phyloP scores from a whole-genome alignment of 2,888 invertebrate species.

The Crioceris asparagi region DNA sequence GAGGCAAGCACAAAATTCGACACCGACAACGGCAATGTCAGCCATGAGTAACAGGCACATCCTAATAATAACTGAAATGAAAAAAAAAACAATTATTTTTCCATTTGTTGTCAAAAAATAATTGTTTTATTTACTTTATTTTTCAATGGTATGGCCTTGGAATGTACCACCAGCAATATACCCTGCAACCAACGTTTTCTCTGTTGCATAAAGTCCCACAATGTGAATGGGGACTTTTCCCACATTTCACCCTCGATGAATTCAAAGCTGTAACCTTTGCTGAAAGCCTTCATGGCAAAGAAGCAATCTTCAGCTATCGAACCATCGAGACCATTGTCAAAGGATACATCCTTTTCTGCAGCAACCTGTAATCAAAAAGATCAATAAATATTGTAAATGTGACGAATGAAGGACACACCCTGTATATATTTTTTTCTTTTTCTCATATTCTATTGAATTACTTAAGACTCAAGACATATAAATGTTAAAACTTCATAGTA shows the following conservation, averaged over 20 bases:
- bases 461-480: too few species aligned
- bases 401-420: too few species aligned
- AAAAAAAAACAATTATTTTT: too few species aligned
- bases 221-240: slow-evolving; percentile 93
- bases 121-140: too few species aligned
- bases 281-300: slow-evolving; percentile 91
- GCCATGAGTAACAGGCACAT: slow-evolving; percentile 91
- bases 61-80: slow-evolving; percentile 48
- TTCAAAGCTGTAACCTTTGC: slow-evolving; percentile 83
- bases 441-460: too few species aligned
- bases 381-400: too few species aligned
- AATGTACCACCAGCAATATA: slow-evolving; percentile 79
- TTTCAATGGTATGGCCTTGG: slow-evolving; percentile 66
- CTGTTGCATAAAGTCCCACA: slow-evolving; percentile 93
- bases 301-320: slow-evolving; percentile 97
- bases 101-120: too few species aligned
- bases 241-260: slow-evolving; percentile 98
- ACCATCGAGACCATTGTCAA: slow-evolving; percentile 93
- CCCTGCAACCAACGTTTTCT: slow-evolving; percentile 94
- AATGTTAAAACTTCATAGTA: too few species aligned
- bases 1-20: slow-evolving; percentile 75
- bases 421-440: too few species aligned
- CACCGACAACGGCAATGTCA: slow-evolving; percentile 85
- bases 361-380: slow-evolving; percentile 51
- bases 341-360: slow-evolving; percentile 86